Evolutionary conservation across 2,797 vertebrate species (phyloP).

Genomic region (Forpus xanthops): DNA sequence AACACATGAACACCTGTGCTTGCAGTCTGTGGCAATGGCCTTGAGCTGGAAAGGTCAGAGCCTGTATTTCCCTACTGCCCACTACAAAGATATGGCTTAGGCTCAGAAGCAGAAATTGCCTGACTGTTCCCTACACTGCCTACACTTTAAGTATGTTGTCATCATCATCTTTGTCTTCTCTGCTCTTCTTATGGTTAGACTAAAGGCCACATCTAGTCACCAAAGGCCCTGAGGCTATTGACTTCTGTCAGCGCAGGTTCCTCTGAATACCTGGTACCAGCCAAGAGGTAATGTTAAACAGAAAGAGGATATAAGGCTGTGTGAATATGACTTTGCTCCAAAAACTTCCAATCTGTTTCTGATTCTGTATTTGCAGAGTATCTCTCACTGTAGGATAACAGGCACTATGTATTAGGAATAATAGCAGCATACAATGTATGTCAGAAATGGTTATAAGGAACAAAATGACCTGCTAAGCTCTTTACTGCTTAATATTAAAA

Average conservation of each 20-base stretch:
- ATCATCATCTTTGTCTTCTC: background rate
- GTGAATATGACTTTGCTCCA: background rate
- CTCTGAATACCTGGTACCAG: background rate
- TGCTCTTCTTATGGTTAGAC: background rate
- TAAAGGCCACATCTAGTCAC: background rate
- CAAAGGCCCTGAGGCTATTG: background rate
- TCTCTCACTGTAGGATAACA: background rate
- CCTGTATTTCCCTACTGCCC: background rate
- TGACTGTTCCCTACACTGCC: accelerated
- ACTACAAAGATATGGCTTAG: accelerated
- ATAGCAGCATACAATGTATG: accelerated
- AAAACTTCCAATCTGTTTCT: background rate
- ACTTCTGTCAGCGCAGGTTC: background rate
- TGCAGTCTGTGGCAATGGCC: background rate
- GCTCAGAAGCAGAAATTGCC: background rate
- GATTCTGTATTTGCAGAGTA: background rate
- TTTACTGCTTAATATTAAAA: background rate
- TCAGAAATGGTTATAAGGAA: background rate
- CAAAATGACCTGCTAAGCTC: background rate
- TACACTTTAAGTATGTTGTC: background rate
- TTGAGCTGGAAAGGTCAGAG: background rate
- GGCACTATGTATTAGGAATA: background rate
- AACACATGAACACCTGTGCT: background rate
- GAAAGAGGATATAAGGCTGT: background rate
- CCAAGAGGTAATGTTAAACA: background rate